phyloP scores from a whole-genome alignment of 2,113 vertebrate species.

The Lanius ludovicianus region DNA sequence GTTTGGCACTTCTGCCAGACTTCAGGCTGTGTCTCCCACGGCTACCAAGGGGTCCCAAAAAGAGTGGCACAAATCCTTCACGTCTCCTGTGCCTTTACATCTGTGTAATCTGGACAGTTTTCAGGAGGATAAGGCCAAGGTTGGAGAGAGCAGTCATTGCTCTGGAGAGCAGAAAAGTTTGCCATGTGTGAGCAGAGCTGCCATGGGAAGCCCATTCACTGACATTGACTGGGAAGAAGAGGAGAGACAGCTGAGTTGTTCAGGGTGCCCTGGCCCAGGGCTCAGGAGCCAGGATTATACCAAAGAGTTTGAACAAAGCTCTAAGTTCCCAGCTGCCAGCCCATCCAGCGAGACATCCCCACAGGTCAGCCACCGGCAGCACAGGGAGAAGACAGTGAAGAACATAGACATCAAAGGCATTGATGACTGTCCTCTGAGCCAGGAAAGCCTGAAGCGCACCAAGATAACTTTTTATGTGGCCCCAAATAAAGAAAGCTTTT shows the following conservation, averaged over 20 bases:
- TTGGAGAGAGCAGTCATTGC: not conserved
- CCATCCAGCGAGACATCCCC: not conserved
- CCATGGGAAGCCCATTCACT: not conserved
- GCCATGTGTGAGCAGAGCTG: not conserved
- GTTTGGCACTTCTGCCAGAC: conserved; percentile 69
- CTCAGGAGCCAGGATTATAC: not conserved
- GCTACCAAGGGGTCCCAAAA: conserved; percentile 39
- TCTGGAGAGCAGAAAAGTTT: not conserved
- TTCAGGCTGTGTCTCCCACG: conserved; percentile 64
- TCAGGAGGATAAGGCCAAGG: not conserved
- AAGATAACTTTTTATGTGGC: conserved; percentile 75
- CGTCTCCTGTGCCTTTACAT: not conserved
- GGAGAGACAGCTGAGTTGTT: not conserved
- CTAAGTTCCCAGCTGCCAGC: not conserved
- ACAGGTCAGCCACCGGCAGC: not conserved
- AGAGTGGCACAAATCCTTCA: conserved; percentile 64
- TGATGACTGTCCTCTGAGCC: not conserved
- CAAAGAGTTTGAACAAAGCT: not conserved
- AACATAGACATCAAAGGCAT: conserved; percentile 33
- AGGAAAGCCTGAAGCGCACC: conserved; percentile 70
- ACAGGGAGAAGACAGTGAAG: conserved; percentile 45
- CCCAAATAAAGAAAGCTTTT: conserved; percentile 28
- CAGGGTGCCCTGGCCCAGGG: not conserved
- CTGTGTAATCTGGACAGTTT: conserved; percentile 10
- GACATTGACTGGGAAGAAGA: not conserved